phyloP scores from a whole-genome alignment of 2,888 invertebrate genomes.

The Leptarthrus brevirostris region DNA sequence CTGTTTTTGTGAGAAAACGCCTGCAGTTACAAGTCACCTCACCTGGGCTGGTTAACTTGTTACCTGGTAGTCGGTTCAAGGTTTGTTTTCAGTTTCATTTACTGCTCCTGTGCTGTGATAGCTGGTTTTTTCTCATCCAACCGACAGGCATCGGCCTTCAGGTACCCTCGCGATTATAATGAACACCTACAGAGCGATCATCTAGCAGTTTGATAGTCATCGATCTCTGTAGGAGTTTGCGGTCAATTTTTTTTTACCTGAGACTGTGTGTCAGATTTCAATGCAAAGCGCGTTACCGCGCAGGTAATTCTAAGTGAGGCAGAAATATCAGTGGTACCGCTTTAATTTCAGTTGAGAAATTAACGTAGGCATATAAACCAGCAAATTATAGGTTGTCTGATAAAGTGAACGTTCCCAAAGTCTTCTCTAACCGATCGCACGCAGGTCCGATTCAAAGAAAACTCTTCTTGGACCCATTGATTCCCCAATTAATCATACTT shows the following conservation, averaged over 20 bases:
- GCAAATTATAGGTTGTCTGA: no score
- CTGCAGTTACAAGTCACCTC: neutral
- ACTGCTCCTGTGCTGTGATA: conserved; percentile 2
- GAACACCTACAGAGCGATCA: conserved; percentile 2
- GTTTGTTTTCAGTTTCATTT: conserved; percentile 36
- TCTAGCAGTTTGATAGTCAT: neutral
- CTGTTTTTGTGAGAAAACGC: neutral
- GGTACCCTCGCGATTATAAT: conserved; percentile 14
- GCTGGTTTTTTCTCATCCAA: conserved; percentile 6
- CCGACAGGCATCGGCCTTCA: conserved; percentile 10
- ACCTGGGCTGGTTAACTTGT: conserved; percentile 1
- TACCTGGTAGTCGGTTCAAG: conserved; percentile 28
- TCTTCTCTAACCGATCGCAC: no score
- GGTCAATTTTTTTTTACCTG: neutral
- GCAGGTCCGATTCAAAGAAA: no score
- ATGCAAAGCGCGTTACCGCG: neutral
- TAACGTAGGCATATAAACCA: no score
- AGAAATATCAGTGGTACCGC: no score
- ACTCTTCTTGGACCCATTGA: no score
- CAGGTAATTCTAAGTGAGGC: no score
- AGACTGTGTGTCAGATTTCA: neutral
- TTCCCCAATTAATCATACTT: no score
- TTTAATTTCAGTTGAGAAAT: no score
- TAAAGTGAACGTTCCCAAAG: no score
- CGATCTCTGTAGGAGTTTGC: neutral